These are phyloP conservation scores for Numenius arquata DNA, from an alignment of 2,113 vertebrate species.

Conservation along the genomic window DNA sequence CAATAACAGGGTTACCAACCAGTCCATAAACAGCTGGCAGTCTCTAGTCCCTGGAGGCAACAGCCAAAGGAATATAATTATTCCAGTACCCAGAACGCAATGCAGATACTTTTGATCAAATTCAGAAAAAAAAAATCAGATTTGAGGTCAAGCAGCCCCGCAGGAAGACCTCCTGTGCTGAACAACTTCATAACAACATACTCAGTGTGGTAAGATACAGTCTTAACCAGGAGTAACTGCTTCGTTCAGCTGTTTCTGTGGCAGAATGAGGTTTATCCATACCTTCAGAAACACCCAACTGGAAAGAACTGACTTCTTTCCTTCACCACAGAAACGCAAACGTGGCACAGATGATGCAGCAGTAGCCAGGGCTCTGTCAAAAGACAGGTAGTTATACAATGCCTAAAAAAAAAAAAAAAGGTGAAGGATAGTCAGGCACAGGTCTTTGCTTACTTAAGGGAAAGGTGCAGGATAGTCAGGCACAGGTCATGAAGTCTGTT, in stretches of 20 bases:
- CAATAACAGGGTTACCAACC: background rate
- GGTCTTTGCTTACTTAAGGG: background rate
- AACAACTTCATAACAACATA: background rate
- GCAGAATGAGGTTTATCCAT: background rate
- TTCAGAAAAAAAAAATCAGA: background rate
- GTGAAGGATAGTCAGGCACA: background rate
- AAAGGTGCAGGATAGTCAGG: background rate
- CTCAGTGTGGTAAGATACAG: background rate
- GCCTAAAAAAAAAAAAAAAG: background rate
- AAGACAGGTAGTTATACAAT: background rate
- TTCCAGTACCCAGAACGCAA: background rate
- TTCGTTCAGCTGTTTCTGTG: background rate
- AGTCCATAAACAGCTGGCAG: background rate
- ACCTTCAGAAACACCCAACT: background rate
- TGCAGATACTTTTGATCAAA: background rate
- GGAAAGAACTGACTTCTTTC: background rate
- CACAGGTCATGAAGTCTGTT: background rate
- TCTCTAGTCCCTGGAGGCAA: background rate
- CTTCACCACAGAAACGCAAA: background rate
- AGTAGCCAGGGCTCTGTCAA: background rate
- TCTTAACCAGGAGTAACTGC: background rate
- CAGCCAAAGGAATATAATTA: background rate
- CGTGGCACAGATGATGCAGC: background rate
- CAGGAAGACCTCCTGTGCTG: background rate
- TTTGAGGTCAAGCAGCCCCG: background rate